These are phyloP conservation scores for Anas flavirostris DNA, from an alignment of 2,797 vertebrate genomes.

Conservation along the genomic window DNA sequence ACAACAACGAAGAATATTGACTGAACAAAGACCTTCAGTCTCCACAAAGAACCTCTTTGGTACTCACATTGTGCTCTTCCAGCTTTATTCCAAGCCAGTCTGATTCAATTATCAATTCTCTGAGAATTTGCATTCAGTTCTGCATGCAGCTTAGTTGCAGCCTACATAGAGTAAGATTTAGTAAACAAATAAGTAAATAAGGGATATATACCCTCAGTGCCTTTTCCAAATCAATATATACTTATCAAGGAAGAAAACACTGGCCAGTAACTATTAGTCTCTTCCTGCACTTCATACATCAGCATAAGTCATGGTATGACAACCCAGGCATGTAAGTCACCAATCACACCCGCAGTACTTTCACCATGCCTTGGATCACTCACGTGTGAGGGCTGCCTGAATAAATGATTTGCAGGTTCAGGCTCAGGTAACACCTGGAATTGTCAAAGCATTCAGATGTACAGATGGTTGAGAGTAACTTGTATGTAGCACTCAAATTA, in stretches of 20 bases:
- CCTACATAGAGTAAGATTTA: neutral
- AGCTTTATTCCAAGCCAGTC: neutral
- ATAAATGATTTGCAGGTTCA: neutral
- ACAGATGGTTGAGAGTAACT: conserved; percentile 19
- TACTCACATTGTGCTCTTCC: neutral
- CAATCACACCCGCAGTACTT: neutral
- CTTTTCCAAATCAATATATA: neutral
- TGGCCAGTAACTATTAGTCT: neutral
- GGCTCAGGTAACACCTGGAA: conserved; percentile 43
- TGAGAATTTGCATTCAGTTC: neutral
- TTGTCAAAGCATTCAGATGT: conserved; percentile 9
- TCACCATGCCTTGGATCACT: neutral
- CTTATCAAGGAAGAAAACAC: neutral
- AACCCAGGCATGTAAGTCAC: neutral
- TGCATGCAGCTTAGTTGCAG: neutral
- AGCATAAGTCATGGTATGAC: neutral
- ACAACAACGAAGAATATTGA: neutral
- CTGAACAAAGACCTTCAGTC: neutral
- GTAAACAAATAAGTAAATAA: neutral
- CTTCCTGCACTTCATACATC: neutral
- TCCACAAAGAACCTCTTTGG: neutral
- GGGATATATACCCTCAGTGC: neutral
- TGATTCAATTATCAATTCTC: neutral
- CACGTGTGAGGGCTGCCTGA: neutral
- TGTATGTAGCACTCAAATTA: conserved; percentile 70